These are phyloP conservation scores for Tychaedon coryphoeus DNA, from an alignment of 2,113 vertebrate species.

Conservation along the genomic window DNA sequence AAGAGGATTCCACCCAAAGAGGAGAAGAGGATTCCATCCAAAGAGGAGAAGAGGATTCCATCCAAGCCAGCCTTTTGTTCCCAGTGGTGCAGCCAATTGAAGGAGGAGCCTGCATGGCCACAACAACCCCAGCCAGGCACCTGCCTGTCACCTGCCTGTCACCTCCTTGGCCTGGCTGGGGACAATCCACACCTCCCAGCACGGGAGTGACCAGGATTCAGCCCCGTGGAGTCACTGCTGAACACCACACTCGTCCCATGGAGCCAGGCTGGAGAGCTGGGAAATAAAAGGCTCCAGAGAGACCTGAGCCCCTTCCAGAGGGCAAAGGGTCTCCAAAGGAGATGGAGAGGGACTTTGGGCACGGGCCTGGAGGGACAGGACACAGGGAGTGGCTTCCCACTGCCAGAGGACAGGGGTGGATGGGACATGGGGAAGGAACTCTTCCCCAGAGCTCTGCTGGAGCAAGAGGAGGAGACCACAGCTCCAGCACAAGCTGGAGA, in stretches of 20 bases:
- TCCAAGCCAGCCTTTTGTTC: not conserved
- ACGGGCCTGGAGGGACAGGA: not conserved
- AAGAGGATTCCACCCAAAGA: too few relatives aligned
- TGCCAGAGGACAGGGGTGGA: not conserved
- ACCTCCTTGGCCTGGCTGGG: not conserved
- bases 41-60: too few relatives aligned
- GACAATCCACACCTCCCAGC: fast-evolving
- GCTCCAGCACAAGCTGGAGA: not conserved
- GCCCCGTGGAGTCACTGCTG: fast-evolving
- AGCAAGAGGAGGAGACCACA: not conserved
- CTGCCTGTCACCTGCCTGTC: too few relatives aligned
- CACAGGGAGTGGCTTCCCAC: not conserved
- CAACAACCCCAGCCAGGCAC: fast-evolving
- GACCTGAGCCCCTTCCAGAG: not conserved
- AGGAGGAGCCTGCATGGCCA: not conserved
- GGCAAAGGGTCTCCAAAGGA: not conserved
- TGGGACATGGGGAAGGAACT: not conserved
- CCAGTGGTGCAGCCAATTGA: fast-evolving
- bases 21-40: too few relatives aligned
- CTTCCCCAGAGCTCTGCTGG: not conserved
- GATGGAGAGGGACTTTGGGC: not conserved
- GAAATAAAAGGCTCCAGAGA: not conserved
- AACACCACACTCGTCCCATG: fast-evolving
- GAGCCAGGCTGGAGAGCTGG: not conserved
- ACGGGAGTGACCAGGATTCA: fast-evolving